A percentile compares a stretch with the other conserved stretches of the same genome.
phyloP scores from a whole-genome alignment of 2,888 invertebrate species.

The Nemotelus pantherinus region DNA sequence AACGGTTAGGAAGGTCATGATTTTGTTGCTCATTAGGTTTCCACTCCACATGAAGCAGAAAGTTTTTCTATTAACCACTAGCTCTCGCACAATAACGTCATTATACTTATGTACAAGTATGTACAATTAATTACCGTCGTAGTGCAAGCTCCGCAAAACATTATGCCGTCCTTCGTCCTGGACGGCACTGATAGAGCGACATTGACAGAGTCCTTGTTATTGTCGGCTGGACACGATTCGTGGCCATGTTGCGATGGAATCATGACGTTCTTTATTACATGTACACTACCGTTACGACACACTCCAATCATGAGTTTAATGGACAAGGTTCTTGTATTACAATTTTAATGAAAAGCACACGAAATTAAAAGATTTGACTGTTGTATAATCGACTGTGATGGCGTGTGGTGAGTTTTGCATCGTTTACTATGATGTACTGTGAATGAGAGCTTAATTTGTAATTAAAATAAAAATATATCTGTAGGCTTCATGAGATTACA shows the following conservation, averaged over 20 bases:
- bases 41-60: conserved; percentile 2
- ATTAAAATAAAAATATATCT: background rate
- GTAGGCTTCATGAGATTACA: too few species aligned
- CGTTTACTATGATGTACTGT: background rate
- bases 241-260: conserved; percentile 30
- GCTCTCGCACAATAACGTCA: background rate
- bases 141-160: conserved; percentile 34
- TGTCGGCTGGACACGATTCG: conserved; percentile 7
- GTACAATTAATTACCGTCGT: conserved; percentile 29
- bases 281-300: conserved; percentile 34
- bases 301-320: conserved; percentile 31
- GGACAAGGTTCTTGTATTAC: conserved; percentile 26
- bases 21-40: conserved; percentile 5
- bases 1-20: background rate
- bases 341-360: conserved; percentile 24
- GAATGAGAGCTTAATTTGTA: background rate
- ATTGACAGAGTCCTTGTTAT: conserved; percentile 30
- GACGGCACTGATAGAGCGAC: conserved; percentile 2
- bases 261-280: conserved; percentile 40
- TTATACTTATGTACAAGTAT: background rate
- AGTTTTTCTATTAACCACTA: conserved; percentile 18
- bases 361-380: conserved; percentile 27
- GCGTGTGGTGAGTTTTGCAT: too few species aligned
- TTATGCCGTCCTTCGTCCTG: background rate
- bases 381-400: background rate